These are phyloP conservation scores for Melozone crissalis DNA, from an alignment of 2,113 vertebrate genomes.

Conservation along the genomic window DNA sequence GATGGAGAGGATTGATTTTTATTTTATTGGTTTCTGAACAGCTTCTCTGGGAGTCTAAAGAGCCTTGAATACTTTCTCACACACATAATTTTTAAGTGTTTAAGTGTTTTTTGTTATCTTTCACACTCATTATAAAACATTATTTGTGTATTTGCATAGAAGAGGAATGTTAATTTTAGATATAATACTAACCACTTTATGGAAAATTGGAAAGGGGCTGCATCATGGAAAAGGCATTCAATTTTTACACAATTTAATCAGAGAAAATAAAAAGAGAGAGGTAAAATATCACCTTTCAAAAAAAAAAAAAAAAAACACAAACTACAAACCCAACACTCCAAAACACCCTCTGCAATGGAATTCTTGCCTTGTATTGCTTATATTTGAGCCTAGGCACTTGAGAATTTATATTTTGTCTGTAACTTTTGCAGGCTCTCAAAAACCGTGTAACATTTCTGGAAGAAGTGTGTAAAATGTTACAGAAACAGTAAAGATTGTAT, in stretches of 20 bases:
- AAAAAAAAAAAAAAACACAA: background rate
- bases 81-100: constrained; percentile 20
- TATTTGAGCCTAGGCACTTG: background rate
- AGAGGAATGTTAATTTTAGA: background rate
- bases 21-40: constrained; percentile 22
- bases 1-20: background rate
- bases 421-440: background rate
- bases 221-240: background rate
- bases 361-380: background rate
- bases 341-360: background rate
- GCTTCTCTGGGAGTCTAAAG: constrained; percentile 10
- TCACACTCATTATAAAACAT: constrained; percentile 3
- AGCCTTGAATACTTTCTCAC: background rate
- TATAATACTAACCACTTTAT: background rate
- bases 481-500: background rate
- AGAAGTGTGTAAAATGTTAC: background rate
- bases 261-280: background rate
- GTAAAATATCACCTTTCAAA: background rate
- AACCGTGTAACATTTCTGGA: background rate
- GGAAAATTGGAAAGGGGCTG: background rate
- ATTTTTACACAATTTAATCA: background rate
- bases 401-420: background rate
- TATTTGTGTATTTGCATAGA: background rate
- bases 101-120: constrained; percentile 15
- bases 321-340: background rate